Evolutionary conservation across 2,113 vertebrate species (phyloP).

Genomic region (Xiphophorus maculatus): DNA sequence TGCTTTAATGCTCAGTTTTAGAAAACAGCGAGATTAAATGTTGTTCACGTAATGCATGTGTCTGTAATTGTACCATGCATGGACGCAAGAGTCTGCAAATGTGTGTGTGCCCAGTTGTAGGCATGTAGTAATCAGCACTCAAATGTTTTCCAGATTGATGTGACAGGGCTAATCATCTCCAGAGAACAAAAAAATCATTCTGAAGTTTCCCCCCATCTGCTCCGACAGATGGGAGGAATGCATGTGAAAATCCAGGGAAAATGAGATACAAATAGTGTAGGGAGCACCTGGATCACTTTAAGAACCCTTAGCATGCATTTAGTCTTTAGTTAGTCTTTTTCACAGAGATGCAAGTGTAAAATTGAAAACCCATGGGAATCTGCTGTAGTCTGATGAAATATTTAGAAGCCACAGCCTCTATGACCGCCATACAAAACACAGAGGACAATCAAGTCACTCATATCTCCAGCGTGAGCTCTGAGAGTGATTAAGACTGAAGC

Average conservation of each 20-base stretch:
- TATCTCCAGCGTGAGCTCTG: slow-evolving; percentile 66
- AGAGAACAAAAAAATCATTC: slow-evolving; percentile 48
- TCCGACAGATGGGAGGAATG: slow-evolving; percentile 46
- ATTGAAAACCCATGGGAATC: background rate
- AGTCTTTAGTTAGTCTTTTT: background rate
- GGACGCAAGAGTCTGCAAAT: background rate
- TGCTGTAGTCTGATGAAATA: slow-evolving; percentile 25
- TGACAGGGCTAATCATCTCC: slow-evolving; percentile 68
- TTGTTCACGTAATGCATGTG: background rate
- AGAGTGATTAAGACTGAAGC: slow-evolving; percentile 71
- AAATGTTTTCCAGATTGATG: slow-evolving; percentile 71
- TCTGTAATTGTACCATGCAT: slow-evolving; percentile 3
- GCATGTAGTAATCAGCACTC: slow-evolving; percentile 59
- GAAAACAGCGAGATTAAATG: background rate
- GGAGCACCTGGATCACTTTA: slow-evolving; percentile 2
- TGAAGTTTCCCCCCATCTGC: slow-evolving; percentile 13
- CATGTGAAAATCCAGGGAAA: slow-evolving; percentile 29
- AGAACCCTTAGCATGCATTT: slow-evolving; percentile 9
- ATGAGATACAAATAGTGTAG: background rate
- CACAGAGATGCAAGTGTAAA: slow-evolving; percentile 1
- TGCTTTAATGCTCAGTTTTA: slow-evolving; percentile 7
- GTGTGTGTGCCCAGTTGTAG: slow-evolving; percentile 23
- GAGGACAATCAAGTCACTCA: slow-evolving; percentile 74
- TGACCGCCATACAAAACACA: slow-evolving; percentile 40
- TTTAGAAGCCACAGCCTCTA: slow-evolving; percentile 41